Evolutionary conservation across 2,888 invertebrate species (phyloP).

Genomic region (Notodonta dromedarius): DNA sequence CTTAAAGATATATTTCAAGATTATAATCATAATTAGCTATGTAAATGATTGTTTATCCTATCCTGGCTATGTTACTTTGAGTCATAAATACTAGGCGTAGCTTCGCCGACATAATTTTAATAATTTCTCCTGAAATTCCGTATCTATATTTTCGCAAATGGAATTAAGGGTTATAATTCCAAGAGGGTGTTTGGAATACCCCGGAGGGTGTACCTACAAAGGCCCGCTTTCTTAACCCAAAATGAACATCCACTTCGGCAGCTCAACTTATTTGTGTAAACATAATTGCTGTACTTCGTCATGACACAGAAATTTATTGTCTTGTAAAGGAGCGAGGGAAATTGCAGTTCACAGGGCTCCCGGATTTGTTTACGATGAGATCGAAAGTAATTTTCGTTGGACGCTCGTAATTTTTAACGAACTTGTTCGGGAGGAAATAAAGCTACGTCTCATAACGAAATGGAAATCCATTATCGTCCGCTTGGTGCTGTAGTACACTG

Average conservation of each 20-base stretch:
- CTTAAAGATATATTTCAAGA: too few species aligned
- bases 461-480: too few species aligned
- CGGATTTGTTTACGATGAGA: not conserved
- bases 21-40: too few species aligned
- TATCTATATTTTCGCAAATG: not conserved
- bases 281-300: conserved; percentile 4
- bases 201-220: not conserved
- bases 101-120: too few species aligned
- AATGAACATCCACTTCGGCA: conserved; percentile 4
- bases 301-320: not conserved
- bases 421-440: too few species aligned
- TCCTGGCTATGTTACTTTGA: too few species aligned
- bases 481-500: too few species aligned
- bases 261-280: conserved; percentile 22
- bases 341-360: not conserved
- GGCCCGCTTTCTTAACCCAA: not conserved
- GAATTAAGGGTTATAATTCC: not conserved
- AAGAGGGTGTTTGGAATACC: not conserved
- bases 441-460: too few species aligned
- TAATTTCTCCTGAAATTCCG: too few species aligned
- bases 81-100: too few species aligned
- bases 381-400: not conserved
- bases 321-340: not conserved
- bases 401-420: too few species aligned
- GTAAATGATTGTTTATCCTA: too few species aligned